Conservation (phyloP, 1,140 invertebrate species). For the Drosophila nannoptera region DNA sequence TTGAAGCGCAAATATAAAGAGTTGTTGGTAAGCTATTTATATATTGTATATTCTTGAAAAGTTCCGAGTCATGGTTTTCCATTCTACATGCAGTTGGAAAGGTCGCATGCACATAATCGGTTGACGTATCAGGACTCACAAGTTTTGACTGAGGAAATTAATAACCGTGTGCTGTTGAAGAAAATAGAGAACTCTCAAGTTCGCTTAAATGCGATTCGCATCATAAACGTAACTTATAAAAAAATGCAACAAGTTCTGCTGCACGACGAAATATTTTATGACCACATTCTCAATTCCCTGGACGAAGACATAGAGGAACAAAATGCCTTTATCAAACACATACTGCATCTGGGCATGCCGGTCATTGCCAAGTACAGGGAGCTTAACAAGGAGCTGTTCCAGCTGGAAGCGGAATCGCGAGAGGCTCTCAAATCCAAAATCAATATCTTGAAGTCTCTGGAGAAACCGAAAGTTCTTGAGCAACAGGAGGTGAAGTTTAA, state of each 20-base stretch:
- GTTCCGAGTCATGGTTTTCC: neutral
- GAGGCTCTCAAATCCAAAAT: conserved; percentile 60
- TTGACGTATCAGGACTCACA: conserved; percentile 69
- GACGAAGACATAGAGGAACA: conserved; percentile 72
- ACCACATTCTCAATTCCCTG: conserved; percentile 68
- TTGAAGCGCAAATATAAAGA: conserved; percentile 52
- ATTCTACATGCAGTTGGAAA: conserved; percentile 25
- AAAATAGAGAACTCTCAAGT: conserved; percentile 75
- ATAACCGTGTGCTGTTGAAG: conserved; percentile 53
- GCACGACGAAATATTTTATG: conserved; percentile 73
- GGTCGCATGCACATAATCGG: conserved; percentile 61
- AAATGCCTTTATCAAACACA: conserved; percentile 67
- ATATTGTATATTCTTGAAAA: neutral
- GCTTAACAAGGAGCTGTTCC: conserved; percentile 52
- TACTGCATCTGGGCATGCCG: conserved; percentile 66
- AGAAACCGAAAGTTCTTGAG: neutral
- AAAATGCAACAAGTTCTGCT: conserved; percentile 67
- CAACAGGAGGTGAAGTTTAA: conserved; percentile 17
- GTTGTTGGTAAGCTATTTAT: conserved; percentile 49
- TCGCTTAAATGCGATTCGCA: conserved; percentile 68
- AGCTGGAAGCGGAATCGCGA: conserved; percentile 39
- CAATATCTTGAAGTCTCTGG: conserved; percentile 40
- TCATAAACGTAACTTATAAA: conserved; percentile 68
- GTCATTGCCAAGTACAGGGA: conserved; percentile 66
- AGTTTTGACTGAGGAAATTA: conserved; percentile 55